Percentiles rank a stretch among this genome's conserved stretches.
These are phyloP conservation scores for Steinernema feltiae DNA, from an alignment of 1,140 invertebrate genomes.

Conservation along the genomic window DNA sequence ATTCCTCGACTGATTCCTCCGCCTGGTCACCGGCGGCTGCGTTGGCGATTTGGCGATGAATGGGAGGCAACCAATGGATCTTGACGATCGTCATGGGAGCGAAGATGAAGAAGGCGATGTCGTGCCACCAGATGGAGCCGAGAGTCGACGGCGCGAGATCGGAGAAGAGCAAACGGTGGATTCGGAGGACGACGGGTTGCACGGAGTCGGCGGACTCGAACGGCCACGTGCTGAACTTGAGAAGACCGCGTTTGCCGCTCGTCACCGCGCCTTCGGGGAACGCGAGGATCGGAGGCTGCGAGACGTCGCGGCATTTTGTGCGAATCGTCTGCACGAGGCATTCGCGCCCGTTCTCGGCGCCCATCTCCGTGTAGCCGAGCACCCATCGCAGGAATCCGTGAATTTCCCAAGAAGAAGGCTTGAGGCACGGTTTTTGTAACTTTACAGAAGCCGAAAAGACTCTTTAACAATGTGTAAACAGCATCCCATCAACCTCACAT, in stretches of 20 bases:
- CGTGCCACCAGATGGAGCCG: conserved; percentile 64
- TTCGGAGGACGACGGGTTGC: conserved; percentile 58
- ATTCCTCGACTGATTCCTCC: conserved; percentile 34
- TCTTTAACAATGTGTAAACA: no score
- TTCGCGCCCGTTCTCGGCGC: conserved; percentile 51
- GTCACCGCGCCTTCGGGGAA: conserved; percentile 66
- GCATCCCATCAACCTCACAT: no score
- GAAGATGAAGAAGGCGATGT: conserved; percentile 68
- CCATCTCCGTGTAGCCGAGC: conserved; percentile 58
- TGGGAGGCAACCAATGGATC: conserved; percentile 61
- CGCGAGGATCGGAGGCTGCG: conserved; percentile 59
- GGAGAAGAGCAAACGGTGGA: conserved; percentile 36
- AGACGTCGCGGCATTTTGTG: background rate
- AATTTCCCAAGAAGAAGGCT: conserved; percentile 59
- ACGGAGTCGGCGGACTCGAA: conserved; percentile 53
- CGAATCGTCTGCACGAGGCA: conserved; percentile 32
- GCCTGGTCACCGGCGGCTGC: background rate
- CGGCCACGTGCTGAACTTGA: conserved; percentile 62
- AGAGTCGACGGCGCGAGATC: conserved; percentile 61
- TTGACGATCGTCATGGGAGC: conserved; percentile 66
- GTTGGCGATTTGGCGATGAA: background rate
- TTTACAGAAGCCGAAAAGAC: no score
- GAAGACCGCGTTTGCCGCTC: conserved; percentile 63
- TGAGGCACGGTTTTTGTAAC: no score
- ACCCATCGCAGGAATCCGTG: conserved; percentile 53